These are phyloP conservation scores for Pangasius sanitwongsei DNA, from an alignment of 2,797 vertebrate genomes.

Conservation along the genomic window DNA sequence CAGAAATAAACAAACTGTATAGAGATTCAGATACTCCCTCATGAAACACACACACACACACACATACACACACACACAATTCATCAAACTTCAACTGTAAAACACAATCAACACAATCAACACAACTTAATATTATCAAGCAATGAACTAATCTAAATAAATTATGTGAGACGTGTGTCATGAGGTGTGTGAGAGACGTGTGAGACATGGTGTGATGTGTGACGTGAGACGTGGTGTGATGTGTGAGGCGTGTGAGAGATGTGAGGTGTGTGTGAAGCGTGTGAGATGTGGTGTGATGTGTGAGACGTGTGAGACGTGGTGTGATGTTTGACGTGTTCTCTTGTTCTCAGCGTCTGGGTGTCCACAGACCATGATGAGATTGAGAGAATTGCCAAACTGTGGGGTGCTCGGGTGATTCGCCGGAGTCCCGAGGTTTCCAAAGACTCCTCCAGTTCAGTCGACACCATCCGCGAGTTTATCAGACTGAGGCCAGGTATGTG, in stretches of 20 bases:
- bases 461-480: constrained; percentile 88
- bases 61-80: too few relatives aligned
- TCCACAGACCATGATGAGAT: constrained; percentile 94
- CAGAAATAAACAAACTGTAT: too few relatives aligned
- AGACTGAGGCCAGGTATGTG: constrained; percentile 61
- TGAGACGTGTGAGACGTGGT: not conserved
- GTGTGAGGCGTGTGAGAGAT: too few relatives aligned
- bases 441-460: constrained; percentile 86
- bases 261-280: not conserved
- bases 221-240: too few relatives aligned
- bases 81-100: not conserved
- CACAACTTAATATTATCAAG: not conserved
- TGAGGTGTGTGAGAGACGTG: too few relatives aligned
- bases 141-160: not conserved
- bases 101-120: not conserved
- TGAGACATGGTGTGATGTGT: too few relatives aligned
- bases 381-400: constrained; percentile 83
- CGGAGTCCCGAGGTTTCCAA: constrained; percentile 85
- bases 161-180: not conserved
- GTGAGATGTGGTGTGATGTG: too few relatives aligned
- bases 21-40: too few relatives aligned
- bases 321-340: not conserved
- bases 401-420: constrained; percentile 85
- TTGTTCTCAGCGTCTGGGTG: constrained; percentile 84
- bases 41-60: too few relatives aligned